Base-by-base conservation (phyloP, 2,888 invertebrate genomes). In the Nomada fucata region DNA sequence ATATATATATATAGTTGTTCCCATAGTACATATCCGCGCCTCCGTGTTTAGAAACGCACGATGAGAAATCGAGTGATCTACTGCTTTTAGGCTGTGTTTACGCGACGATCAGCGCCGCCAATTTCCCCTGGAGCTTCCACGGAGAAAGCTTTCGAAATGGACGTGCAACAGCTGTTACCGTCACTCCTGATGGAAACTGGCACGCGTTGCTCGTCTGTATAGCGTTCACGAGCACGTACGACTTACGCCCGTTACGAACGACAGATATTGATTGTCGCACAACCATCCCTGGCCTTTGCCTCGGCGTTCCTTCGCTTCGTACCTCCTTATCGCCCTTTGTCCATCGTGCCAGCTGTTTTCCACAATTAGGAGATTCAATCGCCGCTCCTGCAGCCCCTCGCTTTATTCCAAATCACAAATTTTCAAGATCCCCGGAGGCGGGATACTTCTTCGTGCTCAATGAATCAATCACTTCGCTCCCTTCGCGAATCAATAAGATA, bases 161-260 rank as follows among this genome's bases (percentile, higher is more conserved):
- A 87, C 91, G 90, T 88, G 91, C 89, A 89, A 89, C 91, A 91
- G 91, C 91, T 91, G 91, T 90, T 91, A 86, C 86, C 85, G 87
- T 89, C 88, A 89, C 89, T 91, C 91, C 81, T 84, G 89, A 85
- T 89, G 84, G 89, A 89, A 89, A 85, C 88, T 88, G 88, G 89
- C 88, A 89, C 88, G 89, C 89, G 89, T 84, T 83, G 69, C 82
- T 55, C 77, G 78, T 73, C 72, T 73, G 11, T 71, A 75, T 68
- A 81, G 86, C 86, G 81, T 73, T 81, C 84, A 65, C 87, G 84
- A 88, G 88, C 88, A 88, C 88, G 88, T 88, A 88, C 88, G 84
- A 86, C 87, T 86, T 88, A 88, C 76, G 88, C 86, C 83, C 76
- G 82, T 79, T 86, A 84, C 74, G 50, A 75, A 82, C 83, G 88